phyloP scores from a whole-genome alignment of 2,888 invertebrate genomes.

The Metopia argyrocephala region DNA sequence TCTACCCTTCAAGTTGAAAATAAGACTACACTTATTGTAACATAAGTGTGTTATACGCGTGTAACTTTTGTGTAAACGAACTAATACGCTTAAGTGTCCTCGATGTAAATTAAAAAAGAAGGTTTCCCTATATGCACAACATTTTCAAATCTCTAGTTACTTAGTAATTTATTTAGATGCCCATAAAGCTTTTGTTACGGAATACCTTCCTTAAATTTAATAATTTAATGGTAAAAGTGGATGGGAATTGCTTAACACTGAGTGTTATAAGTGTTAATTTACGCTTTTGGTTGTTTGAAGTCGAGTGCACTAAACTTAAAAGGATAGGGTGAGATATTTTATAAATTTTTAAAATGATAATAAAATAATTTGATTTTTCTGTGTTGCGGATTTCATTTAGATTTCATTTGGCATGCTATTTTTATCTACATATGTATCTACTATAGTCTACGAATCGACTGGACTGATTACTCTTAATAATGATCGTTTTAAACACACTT shows the following conservation, averaged over 20 bases:
- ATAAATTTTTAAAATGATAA: no score
- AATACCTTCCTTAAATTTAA: not conserved
- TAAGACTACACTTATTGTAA: not conserved
- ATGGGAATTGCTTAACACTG: not conserved
- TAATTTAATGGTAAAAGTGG: not conserved
- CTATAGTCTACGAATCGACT: no score
- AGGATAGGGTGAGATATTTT: no score
- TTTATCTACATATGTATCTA: no score
- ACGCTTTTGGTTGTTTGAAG: not conserved
- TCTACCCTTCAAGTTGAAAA: not conserved
- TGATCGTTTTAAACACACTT: no score
- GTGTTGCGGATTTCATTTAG: no score
- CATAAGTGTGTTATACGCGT: slow-evolving; percentile 20
- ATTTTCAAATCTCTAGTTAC: not conserved
- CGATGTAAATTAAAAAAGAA: slow-evolving; percentile 16
- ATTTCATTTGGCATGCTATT: no score
- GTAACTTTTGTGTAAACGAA: slow-evolving; percentile 11
- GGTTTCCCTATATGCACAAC: slow-evolving; percentile 25
- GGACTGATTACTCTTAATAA: no score
- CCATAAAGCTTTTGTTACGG: not conserved
- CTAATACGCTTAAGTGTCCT: slow-evolving; percentile 54
- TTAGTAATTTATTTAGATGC: not conserved
- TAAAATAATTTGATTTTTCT: no score
- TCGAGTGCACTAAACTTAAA: no score
- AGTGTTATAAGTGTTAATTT: no score